Evolutionary conservation across 2,797 vertebrate species (phyloP).

Genomic region (Darevskia nairensis): DNA sequence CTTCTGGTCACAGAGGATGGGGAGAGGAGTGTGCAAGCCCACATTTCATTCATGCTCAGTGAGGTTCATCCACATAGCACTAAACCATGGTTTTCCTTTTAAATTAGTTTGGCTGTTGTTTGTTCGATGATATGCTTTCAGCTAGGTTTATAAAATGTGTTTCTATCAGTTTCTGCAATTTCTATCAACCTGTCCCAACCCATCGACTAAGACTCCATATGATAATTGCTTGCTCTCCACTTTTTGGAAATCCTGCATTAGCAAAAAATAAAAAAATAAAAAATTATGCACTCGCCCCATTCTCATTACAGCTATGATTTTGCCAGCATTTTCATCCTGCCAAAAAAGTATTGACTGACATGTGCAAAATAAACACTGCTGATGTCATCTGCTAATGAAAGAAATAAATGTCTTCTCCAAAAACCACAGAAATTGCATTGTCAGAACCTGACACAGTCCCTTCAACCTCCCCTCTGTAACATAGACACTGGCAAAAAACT

Average conservation of each 20-base stretch:
- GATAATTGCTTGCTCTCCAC: background rate
- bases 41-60: too few relatives aligned
- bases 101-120: background rate
- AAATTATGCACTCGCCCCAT: slow-evolving; percentile 7
- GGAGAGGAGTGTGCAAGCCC: too few relatives aligned
- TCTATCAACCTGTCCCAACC: background rate
- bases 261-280: background rate
- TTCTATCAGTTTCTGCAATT: too few relatives aligned
- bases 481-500: background rate
- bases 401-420: slow-evolving; percentile 51
- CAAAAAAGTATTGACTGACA: slow-evolving; percentile 57
- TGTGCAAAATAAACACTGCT: slow-evolving; percentile 49
- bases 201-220: background rate
- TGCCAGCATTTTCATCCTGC: slow-evolving; percentile 48
- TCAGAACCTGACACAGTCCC: slow-evolving; percentile 9
- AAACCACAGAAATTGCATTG: slow-evolving; percentile 46
- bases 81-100: background rate
- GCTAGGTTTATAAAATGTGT: background rate
- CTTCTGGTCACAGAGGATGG: too few relatives aligned
- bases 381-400: slow-evolving; percentile 57
- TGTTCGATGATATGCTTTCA: background rate
- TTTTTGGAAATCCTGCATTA: background rate
- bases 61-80: too few relatives aligned
- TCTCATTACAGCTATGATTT: slow-evolving; percentile 38
- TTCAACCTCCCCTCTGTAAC: slow-evolving; percentile 32